A percentile compares a stretch with the other conserved stretches of the same genome.
Conservation (phyloP, 2,888 invertebrate genomes). For the Pammene aurita region DNA sequence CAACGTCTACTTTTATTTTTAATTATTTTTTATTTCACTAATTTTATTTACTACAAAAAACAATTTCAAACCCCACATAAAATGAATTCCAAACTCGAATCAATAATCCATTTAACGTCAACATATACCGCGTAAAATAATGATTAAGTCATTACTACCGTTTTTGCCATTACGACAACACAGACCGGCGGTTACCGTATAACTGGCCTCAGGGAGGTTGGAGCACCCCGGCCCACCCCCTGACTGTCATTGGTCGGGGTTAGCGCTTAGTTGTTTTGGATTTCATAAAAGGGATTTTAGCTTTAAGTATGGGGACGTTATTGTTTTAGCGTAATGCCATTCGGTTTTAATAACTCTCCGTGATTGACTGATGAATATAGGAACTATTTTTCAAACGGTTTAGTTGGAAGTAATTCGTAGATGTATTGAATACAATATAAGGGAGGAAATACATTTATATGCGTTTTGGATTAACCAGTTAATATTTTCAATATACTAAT, state of each 20-base stretch:
- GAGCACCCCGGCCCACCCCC: slow-evolving; percentile 8
- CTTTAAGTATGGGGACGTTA: neutral
- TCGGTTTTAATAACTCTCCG: neutral
- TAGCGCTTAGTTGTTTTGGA: slow-evolving; percentile 4
- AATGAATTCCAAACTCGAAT: neutral
- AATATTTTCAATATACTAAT: no score
- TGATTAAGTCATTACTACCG: slow-evolving; percentile 23
- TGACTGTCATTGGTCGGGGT: slow-evolving; percentile 21
- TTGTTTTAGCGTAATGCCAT: slow-evolving; percentile 2
- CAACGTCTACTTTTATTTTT: no score
- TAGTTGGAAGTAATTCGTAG: neutral
- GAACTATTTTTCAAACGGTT: neutral
- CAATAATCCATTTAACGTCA: slow-evolving; percentile 4
- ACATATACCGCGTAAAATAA: slow-evolving; percentile 26
- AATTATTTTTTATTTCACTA: no score
- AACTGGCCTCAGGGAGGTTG: slow-evolving; percentile 12
- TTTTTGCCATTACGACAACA: slow-evolving; percentile 16
- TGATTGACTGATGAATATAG: neutral
- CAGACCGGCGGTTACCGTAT: slow-evolving; percentile 11
- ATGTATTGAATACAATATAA: no score
- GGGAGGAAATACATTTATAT: no score
- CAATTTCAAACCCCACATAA: neutral
- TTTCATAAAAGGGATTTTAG: neutral
- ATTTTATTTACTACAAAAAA: neutral
- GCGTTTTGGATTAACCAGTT: no score